A percentile compares a stretch with the other conserved stretches of the same genome.
These are phyloP conservation scores for Eupithecia pulchellata DNA, from an alignment of 2,888 invertebrate species.

Conservation along the genomic window DNA sequence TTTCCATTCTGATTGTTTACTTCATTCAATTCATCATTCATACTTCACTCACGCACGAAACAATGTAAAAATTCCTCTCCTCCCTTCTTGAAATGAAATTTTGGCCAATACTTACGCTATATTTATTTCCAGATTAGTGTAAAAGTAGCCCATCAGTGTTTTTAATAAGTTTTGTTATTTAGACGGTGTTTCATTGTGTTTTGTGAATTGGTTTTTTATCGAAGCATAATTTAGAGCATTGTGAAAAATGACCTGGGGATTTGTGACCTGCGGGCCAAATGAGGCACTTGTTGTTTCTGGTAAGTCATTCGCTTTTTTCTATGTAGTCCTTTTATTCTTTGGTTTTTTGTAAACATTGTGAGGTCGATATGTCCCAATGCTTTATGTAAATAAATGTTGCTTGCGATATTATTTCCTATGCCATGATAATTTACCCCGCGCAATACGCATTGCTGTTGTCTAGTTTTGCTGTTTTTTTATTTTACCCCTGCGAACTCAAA, in stretches of 20 bases:
- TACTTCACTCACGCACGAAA: background rate
- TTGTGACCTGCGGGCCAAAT: constrained; percentile 97
- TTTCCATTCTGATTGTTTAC: too few relatives aligned
- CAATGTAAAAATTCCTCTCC: background rate
- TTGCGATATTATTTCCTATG: background rate
- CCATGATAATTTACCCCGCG: background rate
- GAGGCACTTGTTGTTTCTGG: constrained; percentile 97
- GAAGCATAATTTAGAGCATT: constrained; percentile 44
- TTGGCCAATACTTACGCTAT: background rate
- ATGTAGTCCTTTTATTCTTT: background rate
- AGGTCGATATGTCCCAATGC: background rate
- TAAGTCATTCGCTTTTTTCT: constrained; percentile 68
- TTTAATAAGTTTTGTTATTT: constrained; percentile 55
- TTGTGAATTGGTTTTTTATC: constrained; percentile 58
- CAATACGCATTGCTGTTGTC: background rate
- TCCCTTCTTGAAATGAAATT: background rate
- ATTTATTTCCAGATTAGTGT: background rate
- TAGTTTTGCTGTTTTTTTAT: background rate
- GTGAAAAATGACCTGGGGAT: constrained; percentile 91
- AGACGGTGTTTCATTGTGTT: constrained; percentile 57
- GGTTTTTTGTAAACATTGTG: background rate
- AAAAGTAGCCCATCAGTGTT: constrained; percentile 51
- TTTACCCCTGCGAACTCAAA: background rate
- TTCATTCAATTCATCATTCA: too few relatives aligned
- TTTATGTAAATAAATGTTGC: background rate